These are phyloP conservation scores for Calyptommatus sinebrachiatus DNA, from an alignment of 2,113 vertebrate species.

Conservation along the genomic window DNA sequence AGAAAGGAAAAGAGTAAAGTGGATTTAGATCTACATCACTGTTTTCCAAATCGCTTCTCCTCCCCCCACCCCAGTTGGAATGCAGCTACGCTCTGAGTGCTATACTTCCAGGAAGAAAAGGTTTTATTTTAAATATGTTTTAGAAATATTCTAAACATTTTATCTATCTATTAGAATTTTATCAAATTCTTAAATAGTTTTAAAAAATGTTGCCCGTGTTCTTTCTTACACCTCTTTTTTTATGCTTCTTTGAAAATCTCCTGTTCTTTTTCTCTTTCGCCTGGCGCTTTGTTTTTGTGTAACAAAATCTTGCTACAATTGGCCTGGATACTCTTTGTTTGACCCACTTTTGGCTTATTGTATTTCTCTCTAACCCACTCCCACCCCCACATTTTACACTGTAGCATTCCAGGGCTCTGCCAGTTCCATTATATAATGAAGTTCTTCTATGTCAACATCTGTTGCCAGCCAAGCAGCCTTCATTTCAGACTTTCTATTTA, in stretches of 20 bases:
- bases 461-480: not conserved
- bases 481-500: constrained; percentile 47
- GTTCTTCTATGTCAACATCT: constrained; percentile 30
- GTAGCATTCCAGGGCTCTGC: constrained; percentile 24
- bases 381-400: constrained; percentile 15
- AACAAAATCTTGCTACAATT: constrained; percentile 10
- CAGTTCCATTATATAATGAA: constrained; percentile 35
- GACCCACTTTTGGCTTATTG: constrained; percentile 14
- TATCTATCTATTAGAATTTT: too few species aligned
- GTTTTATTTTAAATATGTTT: too few species aligned
- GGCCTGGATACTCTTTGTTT: not conserved
- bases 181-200: too few species aligned
- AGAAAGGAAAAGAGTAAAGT: too few species aligned
- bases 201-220: too few species aligned
- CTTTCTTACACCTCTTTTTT: constrained; percentile 9
- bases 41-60: too few species aligned
- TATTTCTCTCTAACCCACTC: constrained; percentile 11
- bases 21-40: too few species aligned
- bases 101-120: too few species aligned
- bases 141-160: too few species aligned
- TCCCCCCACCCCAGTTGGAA: too few species aligned
- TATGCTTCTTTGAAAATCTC: constrained; percentile 16
- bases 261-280: not conserved
- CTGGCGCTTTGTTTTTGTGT: constrained; percentile 1
- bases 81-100: too few species aligned